phyloP scores from a whole-genome alignment of 2,797 vertebrate species.

The Hipposideros larvatus region DNA sequence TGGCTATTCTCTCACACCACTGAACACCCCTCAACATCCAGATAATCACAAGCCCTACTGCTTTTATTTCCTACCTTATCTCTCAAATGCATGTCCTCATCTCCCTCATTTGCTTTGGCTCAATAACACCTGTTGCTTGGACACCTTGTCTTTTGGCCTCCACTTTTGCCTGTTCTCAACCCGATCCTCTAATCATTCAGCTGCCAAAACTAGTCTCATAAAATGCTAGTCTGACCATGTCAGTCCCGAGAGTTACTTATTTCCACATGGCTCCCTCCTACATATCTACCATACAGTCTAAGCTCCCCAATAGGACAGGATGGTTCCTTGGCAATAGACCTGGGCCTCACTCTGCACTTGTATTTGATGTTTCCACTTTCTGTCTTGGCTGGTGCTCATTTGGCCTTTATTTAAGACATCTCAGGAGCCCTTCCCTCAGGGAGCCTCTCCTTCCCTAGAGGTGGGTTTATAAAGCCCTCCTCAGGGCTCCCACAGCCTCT shows the following conservation, averaged over 20 bases:
- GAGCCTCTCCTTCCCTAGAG: not conserved
- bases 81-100: not conserved
- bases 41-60: not conserved
- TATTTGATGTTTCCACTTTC: not conserved
- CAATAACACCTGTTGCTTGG: not conserved
- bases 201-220: conserved; percentile 16
- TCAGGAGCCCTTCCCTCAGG: not conserved
- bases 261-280: not conserved
- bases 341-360: not conserved
- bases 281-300: not conserved
- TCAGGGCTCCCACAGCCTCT: not conserved
- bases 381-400: not conserved
- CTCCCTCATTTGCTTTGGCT: not conserved
- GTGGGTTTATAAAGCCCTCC: not conserved
- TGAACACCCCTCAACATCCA: not conserved
- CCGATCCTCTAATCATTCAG: not conserved
- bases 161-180: not conserved
- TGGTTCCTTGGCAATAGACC: not conserved
- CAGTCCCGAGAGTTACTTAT: not conserved
- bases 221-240: conserved; percentile 6
- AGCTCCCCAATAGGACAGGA: not conserved
- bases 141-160: not conserved
- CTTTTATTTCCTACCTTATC: not conserved
- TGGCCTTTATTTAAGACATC: not conserved
- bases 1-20: not conserved